Percentiles rank a stretch among this genome's conserved stretches.
Evolutionary conservation across 2,888 invertebrate species (phyloP).

Genomic region (Gymnosoma rotundatum): DNA sequence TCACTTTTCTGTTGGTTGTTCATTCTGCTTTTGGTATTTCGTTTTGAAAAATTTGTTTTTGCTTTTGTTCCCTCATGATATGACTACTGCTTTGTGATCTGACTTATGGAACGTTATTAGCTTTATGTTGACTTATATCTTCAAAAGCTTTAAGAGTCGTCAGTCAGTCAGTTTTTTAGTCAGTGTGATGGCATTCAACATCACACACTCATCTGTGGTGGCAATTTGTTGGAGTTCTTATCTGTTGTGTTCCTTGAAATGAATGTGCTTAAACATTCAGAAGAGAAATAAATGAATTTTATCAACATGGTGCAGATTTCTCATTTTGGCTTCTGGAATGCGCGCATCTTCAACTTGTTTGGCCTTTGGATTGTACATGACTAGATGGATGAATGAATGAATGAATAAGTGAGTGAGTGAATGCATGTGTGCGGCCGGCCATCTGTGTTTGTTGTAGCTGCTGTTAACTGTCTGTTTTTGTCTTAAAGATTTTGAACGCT

Average conservation of each 20-base stretch:
- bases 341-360: constrained; percentile 74
- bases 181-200: constrained; percentile 40
- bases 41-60: constrained; percentile 54
- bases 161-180: constrained; percentile 46
- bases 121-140: constrained; percentile 70
- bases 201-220: constrained; percentile 21
- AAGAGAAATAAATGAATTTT: constrained; percentile 69
- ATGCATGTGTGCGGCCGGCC: constrained; percentile 71
- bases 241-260: constrained; percentile 39
- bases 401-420: not conserved
- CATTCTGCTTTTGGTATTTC: constrained; percentile 43
- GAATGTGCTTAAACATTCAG: constrained; percentile 51
- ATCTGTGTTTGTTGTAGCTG: constrained; percentile 63
- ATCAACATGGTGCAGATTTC: constrained; percentile 79
- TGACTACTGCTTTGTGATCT: constrained; percentile 62
- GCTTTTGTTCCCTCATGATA: constrained; percentile 40
- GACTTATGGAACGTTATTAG: constrained; percentile 70
- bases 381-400: constrained; percentile 32
- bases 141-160: constrained; percentile 63
- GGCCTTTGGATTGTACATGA: constrained; percentile 41
- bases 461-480: constrained; percentile 68
- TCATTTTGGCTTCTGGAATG: constrained; percentile 81
- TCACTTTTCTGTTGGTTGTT: constrained; percentile 64
- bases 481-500: constrained; percentile 69
- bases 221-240: constrained; percentile 36